phyloP scores from a whole-genome alignment of 2,888 invertebrate species.

The Azorinus chamasolen region DNA sequence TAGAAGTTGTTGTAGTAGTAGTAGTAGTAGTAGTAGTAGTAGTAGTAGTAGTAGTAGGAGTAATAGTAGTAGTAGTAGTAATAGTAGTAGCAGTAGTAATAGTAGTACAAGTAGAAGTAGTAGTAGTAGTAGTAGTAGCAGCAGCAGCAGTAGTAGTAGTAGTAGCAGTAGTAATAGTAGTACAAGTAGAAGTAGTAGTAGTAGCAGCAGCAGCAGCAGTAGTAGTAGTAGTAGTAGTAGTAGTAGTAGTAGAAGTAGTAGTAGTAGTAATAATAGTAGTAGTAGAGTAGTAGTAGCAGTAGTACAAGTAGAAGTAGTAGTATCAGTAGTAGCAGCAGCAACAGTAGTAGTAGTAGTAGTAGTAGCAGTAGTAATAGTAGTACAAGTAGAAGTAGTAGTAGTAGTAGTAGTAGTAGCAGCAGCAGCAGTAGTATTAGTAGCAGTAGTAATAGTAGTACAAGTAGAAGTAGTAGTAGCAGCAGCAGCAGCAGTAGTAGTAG shows the following conservation, averaged over 20 bases:
- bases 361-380: background rate
- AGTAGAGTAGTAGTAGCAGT: background rate
- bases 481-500: background rate
- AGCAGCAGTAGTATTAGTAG: no score
- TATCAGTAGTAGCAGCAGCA: background rate
- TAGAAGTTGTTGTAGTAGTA: background rate
- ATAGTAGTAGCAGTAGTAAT: background rate
- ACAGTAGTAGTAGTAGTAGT: background rate
- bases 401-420: background rate
- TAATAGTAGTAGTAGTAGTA: no score
- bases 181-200: background rate
- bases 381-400: background rate
- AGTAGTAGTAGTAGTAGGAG: no score
- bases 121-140: background rate
- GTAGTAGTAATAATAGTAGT: background rate
- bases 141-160: background rate
- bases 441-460: background rate
- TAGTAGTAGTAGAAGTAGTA: background rate
- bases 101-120: background rate
- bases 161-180: background rate
- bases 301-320: background rate
- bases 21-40: background rate
- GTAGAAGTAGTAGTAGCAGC: background rate
- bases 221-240: background rate
- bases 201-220: background rate